phyloP scores from a whole-genome alignment of 2,797 vertebrate species.

The Danio albolineatus region DNA sequence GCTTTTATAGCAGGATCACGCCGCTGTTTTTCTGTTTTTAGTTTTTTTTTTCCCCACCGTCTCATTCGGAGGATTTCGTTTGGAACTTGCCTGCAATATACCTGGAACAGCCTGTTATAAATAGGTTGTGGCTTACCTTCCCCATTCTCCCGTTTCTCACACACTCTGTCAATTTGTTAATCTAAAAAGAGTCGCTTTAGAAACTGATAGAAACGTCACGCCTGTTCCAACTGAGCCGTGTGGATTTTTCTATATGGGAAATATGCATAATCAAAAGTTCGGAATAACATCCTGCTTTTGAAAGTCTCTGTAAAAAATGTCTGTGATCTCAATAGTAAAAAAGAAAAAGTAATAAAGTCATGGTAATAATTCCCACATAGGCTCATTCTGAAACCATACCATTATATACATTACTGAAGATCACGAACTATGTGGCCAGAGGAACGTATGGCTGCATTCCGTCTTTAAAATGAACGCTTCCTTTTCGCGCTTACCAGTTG shows the following conservation, averaged over 20 bases:
- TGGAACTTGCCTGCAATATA: constrained; percentile 42
- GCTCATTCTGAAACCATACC: too few species aligned
- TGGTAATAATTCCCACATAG: too few species aligned
- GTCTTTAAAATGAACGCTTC: too few species aligned
- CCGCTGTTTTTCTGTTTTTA: constrained; percentile 49
- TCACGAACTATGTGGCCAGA: too few species aligned
- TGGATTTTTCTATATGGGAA: not conserved
- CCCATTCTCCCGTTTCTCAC: not conserved
- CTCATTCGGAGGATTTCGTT: constrained; percentile 48
- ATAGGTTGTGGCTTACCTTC: constrained; percentile 37
- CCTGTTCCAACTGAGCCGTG: not conserved
- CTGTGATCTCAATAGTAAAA: too few species aligned
- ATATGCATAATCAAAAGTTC: not conserved
- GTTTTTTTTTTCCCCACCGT: constrained; percentile 35
- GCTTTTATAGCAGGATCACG: constrained; percentile 63
- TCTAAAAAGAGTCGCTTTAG: constrained; percentile 1
- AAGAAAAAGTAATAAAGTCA: too few species aligned
- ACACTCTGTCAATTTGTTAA: not conserved
- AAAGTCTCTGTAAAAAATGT: not conserved
- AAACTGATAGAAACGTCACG: not conserved
- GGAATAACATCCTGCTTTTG: not conserved
- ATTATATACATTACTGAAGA: too few species aligned
- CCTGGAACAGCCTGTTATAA: constrained; percentile 53
- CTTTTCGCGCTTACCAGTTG: too few species aligned
- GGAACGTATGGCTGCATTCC: too few species aligned